These are phyloP conservation scores for Lamellibrachia satsuma DNA, from an alignment of 2,888 invertebrate genomes.

Conservation along the genomic window DNA sequence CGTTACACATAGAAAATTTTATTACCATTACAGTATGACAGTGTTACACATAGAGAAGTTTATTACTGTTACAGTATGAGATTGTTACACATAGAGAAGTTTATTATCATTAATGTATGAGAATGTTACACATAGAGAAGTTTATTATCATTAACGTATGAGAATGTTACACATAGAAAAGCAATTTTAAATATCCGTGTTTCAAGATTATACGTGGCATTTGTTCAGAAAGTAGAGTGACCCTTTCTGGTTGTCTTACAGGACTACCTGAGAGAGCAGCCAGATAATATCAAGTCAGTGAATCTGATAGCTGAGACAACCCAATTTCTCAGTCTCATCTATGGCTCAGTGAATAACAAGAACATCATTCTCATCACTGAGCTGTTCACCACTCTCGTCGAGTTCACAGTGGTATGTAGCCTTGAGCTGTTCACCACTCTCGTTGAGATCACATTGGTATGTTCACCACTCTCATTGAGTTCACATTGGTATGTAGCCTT, in stretches of 20 bases:
- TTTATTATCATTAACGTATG: too few species aligned
- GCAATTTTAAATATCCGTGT: too few species aligned
- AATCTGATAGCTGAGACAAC: slow-evolving; percentile 65
- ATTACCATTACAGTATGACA: too few species aligned
- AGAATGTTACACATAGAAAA: too few species aligned
- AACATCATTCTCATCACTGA: slow-evolving; percentile 59
- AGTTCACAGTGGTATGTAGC: not conserved
- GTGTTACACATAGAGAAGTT: too few species aligned
- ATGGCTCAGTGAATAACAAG: slow-evolving; percentile 61
- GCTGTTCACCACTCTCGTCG: slow-evolving; percentile 48
- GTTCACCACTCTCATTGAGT: slow-evolving; percentile 43
- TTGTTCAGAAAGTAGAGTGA: too few species aligned
- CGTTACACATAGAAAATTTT: too few species aligned
- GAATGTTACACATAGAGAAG: too few species aligned
- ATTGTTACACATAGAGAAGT: too few species aligned
- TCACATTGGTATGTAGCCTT: not conserved
- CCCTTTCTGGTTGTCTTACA: slow-evolving; percentile 37
- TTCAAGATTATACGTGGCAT: not conserved
- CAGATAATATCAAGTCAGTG: slow-evolving; percentile 65
- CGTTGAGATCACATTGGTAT: not conserved
- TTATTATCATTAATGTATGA: too few species aligned
- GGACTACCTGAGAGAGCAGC: slow-evolving; percentile 66
- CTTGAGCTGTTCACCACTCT: not conserved
- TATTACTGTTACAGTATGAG: too few species aligned
- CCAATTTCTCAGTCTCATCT: slow-evolving; percentile 63